Conservation (phyloP, 2,113 vertebrate species). For the Oenanthe melanoleuca region DNA sequence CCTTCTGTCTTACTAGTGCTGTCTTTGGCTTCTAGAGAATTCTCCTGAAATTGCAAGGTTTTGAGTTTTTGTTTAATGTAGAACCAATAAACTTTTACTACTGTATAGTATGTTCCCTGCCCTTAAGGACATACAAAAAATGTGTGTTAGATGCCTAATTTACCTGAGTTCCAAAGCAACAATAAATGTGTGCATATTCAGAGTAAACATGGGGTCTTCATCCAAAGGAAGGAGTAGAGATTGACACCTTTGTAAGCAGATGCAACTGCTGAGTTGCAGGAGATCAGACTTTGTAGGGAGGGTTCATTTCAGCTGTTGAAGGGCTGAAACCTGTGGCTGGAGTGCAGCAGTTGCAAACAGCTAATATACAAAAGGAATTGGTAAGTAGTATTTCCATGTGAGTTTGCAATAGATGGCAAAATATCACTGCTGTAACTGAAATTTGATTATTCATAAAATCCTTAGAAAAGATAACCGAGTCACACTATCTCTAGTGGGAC, state of each 20-base stretch:
- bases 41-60: neutral
- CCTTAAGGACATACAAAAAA: neutral
- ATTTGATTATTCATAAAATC: neutral
- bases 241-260: neutral
- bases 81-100: neutral
- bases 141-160: neutral
- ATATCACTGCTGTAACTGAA: neutral
- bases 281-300: neutral
- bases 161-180: neutral
- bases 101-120: neutral
- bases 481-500: neutral
- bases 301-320: neutral
- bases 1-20: neutral
- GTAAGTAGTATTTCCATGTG: neutral
- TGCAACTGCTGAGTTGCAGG: neutral
- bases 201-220: neutral
- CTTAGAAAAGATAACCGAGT: neutral
- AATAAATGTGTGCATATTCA: neutral
- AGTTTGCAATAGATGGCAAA: neutral
- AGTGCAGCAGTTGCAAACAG: neutral
- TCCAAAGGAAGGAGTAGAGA: neutral
- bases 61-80: neutral
- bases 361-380: neutral
- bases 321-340: neutral
- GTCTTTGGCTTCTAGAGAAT: neutral